Evolutionary conservation across 2,888 invertebrate species (phyloP), one percentile per base, ranked within the genome.

Genomic region (Microplitis manilae): DNA sequence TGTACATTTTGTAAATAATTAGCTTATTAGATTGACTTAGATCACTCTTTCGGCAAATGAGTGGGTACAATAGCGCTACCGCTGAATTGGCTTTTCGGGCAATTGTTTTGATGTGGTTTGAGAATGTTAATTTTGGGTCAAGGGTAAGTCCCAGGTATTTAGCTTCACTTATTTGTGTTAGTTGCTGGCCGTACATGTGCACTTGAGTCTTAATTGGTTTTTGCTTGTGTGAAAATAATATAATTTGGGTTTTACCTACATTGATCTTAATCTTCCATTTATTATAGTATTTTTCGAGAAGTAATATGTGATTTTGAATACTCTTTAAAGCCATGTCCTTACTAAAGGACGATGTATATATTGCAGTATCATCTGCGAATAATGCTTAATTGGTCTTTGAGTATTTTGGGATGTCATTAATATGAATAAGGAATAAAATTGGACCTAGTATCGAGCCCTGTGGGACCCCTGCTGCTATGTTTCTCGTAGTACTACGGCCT

Each of bases 321-420:
- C 7, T 6, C 6, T n/a, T 15, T 6, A 61, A 4, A 6, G 64
- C 64, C n/a, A 38, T 7, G 17, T 67, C 67, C 67, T 74, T 74
- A 17, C 67, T 75, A 9, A 40, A 78, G 6, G 81, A 79, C n/a
- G 73, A 62, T 2, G 77, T 68, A 38, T 77, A 80, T 6, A 81
- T 68, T 6, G 78, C 82, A 2, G 82, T 80, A 65, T 82, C 82
- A 61, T 80, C 79, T 0, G 80, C 79, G 61, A 73, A 82, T 8
- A 80, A 61, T 2, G 81, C 81, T 64, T 62, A 13, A 17, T 80
- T 65, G 17, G 78, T 77, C 50, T 80, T 39, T 9, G 7, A 1
- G 20, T 64, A 67, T 41, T 61, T 67, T 74, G 79, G 80, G 30
- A 79, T 67, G 62, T 81, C 79, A 30, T 79, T 76, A 8, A 79